phyloP scores from a whole-genome alignment of 2,888 invertebrate genomes.

The Charanyca ferruginea region DNA sequence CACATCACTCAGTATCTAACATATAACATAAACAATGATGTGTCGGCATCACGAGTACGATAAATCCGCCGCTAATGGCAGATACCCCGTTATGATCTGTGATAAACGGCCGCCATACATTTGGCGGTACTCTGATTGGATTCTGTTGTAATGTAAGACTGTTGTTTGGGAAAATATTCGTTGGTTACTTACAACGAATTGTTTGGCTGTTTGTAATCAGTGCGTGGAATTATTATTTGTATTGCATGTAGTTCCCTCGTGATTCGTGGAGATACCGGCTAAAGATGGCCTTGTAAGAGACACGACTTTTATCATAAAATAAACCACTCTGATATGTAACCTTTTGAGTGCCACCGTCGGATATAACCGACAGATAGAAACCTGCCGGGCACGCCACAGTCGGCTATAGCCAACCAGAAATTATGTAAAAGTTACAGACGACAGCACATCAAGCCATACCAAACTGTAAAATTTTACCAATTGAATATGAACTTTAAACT shows the following conservation, averaged over 20 bases:
- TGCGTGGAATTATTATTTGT: neutral
- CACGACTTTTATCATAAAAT: no score
- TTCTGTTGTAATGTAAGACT: conserved; percentile 76
- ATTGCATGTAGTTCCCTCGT: neutral
- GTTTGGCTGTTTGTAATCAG: conserved; percentile 12
- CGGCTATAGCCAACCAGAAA: no score
- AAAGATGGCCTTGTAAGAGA: no score
- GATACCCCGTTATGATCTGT: conserved; percentile 68
- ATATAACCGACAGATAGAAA: no score
- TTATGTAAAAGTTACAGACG: no score
- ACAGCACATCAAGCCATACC: no score
- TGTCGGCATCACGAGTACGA: conserved; percentile 54
- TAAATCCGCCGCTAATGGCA: conserved; percentile 65
- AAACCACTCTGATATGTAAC: no score
- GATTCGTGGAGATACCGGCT: neutral
- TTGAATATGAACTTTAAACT: no score
- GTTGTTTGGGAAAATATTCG: conserved; percentile 29
- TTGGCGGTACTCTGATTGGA: conserved; percentile 77
- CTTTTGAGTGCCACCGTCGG: no score
- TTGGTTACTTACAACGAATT: conserved; percentile 6
- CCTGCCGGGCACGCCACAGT: no score
- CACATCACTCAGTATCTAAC: conserved; percentile 49
- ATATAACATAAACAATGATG: conserved; percentile 53
- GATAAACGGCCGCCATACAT: conserved; percentile 75
- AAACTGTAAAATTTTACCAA: no score